Evolutionary conservation across 1,140 invertebrate species (phyloP).

Genomic region (Pogonus chalceus): DNA sequence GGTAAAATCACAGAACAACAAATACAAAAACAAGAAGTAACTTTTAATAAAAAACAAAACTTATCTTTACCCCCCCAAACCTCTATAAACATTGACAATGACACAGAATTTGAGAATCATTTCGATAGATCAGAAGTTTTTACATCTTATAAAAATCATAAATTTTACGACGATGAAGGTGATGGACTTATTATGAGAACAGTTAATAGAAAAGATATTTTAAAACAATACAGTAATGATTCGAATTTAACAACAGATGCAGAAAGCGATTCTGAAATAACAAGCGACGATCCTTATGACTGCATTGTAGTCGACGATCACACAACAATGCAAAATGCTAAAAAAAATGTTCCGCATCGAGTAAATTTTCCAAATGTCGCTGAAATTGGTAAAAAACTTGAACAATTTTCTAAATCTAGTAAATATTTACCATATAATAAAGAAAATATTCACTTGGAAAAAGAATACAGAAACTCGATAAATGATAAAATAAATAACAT

Average conservation of each 20-base stretch:
- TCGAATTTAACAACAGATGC: conserved; percentile 30
- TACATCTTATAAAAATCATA: too few species aligned
- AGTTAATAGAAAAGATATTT: conserved; percentile 54
- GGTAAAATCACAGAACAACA: not conserved
- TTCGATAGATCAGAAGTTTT: conserved; percentile 14
- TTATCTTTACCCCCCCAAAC: conserved; percentile 34
- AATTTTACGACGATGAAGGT: conserved; percentile 49
- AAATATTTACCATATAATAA: conserved; percentile 35
- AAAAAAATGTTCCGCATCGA: conserved; percentile 34
- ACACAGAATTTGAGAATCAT: conserved; percentile 38
- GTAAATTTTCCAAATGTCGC: conserved; percentile 33
- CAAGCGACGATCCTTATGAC: conserved; percentile 58
- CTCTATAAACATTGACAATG: conserved; percentile 30
- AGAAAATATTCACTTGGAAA: conserved; percentile 19
- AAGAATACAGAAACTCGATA: conserved; percentile 15
- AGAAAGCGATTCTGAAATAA: conserved; percentile 48
- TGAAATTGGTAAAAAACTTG: conserved; percentile 38
- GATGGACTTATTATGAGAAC: conserved; percentile 51
- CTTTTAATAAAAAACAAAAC: conserved; percentile 26
- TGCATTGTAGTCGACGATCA: conserved; percentile 66
- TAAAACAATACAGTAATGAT: conserved; percentile 55
- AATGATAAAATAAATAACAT: conserved; percentile 21
- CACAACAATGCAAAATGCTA: conserved; percentile 44
- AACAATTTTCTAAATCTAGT: conserved; percentile 36
- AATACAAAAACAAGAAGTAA: conserved; percentile 8